These are phyloP conservation scores for Peromyscus maniculatus DNA, from an alignment of 2,113 vertebrate species.

Conservation along the genomic window DNA sequence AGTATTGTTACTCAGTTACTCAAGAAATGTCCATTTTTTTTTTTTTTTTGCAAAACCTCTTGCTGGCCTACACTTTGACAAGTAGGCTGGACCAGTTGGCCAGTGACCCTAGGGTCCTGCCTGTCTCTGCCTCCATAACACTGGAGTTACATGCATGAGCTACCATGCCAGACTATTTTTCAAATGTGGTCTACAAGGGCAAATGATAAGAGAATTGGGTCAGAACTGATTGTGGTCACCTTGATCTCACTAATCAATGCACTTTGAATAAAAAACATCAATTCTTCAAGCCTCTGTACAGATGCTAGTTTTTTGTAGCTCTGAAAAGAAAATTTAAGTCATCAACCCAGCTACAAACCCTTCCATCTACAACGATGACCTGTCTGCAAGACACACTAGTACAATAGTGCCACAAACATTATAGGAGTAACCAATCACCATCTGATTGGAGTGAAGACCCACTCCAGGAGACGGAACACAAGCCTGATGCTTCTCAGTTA, in stretches of 20 bases:
- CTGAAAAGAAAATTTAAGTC: conserved; percentile 17
- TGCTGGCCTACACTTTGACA: neutral
- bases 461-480: neutral
- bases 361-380: neutral
- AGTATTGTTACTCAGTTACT: neutral
- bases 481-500: neutral
- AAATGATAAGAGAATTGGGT: neutral
- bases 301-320: neutral
- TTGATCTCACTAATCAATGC: conserved; percentile 23
- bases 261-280: neutral
- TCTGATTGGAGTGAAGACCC: neutral
- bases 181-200: neutral
- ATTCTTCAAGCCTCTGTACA: neutral
- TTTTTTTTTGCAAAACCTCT: neutral
- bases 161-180: neutral
- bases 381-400: neutral
- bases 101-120: neutral
- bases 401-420: neutral
- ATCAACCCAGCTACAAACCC: neutral
- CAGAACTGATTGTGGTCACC: neutral
- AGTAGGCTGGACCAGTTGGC: neutral
- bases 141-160: neutral
- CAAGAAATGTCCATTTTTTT: neutral
- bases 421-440: neutral
- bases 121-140: neutral